Percentiles rank a stretch among this genome's conserved stretches.
phyloP scores from a whole-genome alignment of 2,888 invertebrate species.

The Andrena fulva region DNA sequence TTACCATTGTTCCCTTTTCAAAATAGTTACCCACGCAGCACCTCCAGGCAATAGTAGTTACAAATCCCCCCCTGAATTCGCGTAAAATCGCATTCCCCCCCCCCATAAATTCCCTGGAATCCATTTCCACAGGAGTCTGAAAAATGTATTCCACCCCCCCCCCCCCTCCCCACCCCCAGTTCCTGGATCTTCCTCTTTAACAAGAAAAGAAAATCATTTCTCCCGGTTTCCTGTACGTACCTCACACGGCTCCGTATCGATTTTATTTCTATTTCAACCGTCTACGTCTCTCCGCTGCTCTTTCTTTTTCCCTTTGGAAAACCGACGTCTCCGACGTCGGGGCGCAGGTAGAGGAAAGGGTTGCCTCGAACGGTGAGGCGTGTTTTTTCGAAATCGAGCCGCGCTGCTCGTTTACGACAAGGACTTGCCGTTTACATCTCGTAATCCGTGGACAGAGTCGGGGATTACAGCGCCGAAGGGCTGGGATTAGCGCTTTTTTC shows the following conservation, averaged over 20 bases:
- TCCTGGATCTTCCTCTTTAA: too few species aligned
- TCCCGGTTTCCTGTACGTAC: neutral
- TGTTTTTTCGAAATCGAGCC: constrained; percentile 31
- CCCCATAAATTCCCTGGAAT: neutral
- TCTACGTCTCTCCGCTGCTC: neutral
- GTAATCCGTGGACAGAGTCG: constrained; percentile 49
- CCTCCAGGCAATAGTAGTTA: neutral
- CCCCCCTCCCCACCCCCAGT: too few species aligned
- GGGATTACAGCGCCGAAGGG: constrained; percentile 40
- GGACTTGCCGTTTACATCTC: constrained; percentile 54
- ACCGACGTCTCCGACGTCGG: neutral
- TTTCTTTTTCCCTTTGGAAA: neutral
- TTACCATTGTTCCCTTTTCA: neutral
- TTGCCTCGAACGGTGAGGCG: neutral
- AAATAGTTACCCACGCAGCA: neutral
- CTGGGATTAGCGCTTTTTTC: constrained; percentile 42
- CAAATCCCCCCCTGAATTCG: neutral
- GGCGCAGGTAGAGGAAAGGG: constrained; percentile 39
- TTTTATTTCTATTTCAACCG: constrained; percentile 28
- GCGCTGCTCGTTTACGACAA: constrained; percentile 50
- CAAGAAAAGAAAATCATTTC: constrained; percentile 12
- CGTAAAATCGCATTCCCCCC: neutral
- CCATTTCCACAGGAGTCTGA: neutral
- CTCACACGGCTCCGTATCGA: constrained; percentile 15
- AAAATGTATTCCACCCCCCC: neutral